phyloP scores from a whole-genome alignment of 2,888 invertebrate species.

The Tyria jacobaeae region DNA sequence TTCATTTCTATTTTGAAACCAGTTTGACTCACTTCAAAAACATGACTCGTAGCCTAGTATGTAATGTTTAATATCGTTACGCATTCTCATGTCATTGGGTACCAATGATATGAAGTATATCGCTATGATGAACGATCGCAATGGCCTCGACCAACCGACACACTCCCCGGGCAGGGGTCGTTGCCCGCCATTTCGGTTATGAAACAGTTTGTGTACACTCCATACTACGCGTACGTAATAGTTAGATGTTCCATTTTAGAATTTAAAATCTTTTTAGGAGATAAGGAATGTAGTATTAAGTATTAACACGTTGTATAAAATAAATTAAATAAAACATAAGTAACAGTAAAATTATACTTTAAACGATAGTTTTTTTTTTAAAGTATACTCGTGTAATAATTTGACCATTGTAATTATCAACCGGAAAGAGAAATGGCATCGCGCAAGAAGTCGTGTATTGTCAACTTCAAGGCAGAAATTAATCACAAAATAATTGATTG shows the following conservation, averaged over 20 bases:
- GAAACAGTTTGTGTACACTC: conserved; percentile 58
- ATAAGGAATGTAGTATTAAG: neutral
- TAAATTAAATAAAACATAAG: too few relatives aligned
- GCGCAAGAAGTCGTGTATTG: neutral
- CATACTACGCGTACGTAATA: conserved; percentile 39
- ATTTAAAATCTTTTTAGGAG: conserved; percentile 4
- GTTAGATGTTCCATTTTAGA: conserved; percentile 19
- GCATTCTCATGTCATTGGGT: conserved; percentile 14
- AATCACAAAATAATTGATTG: conserved; percentile 3
- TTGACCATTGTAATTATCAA: neutral
- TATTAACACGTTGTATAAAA: neutral
- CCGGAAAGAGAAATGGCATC: neutral
- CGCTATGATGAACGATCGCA: conserved; percentile 69
- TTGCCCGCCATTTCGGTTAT: conserved; percentile 80
- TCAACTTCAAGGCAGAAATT: neutral
- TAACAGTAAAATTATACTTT: too few relatives aligned
- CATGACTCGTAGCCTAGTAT: neutral
- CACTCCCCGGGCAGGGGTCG: conserved; percentile 72
- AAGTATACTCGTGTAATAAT: too few relatives aligned
- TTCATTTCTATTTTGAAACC: neutral
- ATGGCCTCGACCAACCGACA: conserved; percentile 85
- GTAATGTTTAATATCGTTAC: neutral
- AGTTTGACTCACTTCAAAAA: neutral
- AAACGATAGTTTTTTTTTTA: too few relatives aligned
- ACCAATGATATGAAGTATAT: conserved; percentile 53